Percentiles rank a stretch among this genome's conserved stretches.
Conservation (phyloP, 53 echinoderm and acorn worm species). For the Zoroaster sp. region DNA sequence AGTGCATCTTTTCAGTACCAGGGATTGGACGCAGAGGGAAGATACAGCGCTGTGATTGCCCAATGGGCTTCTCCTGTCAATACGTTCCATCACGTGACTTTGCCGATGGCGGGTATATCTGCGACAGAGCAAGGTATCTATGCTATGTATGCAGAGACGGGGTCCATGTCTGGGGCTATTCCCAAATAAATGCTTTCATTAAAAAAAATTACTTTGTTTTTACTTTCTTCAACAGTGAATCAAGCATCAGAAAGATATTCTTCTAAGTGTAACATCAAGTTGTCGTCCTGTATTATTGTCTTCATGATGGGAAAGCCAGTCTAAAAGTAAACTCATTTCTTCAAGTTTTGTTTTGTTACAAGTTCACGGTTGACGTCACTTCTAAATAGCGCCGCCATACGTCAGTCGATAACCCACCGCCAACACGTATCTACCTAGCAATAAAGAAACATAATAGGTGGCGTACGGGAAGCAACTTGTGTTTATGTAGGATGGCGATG, state of each 20-base stretch:
- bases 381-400: not conserved
- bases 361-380: not conserved
- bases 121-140: not conserved
- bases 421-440: too few species aligned
- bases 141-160: not conserved
- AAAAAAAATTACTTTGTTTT: not conserved
- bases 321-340: too few species aligned
- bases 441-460: too few species aligned
- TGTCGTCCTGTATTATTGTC: too few species aligned
- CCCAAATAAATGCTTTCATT: not conserved
- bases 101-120: constrained; percentile 17
- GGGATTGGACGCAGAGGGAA: not conserved
- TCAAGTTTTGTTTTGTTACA: not conserved
- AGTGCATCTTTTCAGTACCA: not conserved
- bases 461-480: too few species aligned
- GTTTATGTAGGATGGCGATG: too few species aligned
- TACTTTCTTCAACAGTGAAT: constrained; percentile 17
- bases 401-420: too few species aligned
- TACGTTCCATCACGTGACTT: too few species aligned
- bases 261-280: too few species aligned
- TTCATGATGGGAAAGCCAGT: too few species aligned
- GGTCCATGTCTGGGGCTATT: not conserved
- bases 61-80: constrained; percentile 56
- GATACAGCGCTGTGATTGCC: constrained; percentile 62
- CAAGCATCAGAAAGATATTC: constrained; percentile 48